Base-by-base conservation (phyloP, 2,797 vertebrate species). In the Menidia menidia region DNA sequence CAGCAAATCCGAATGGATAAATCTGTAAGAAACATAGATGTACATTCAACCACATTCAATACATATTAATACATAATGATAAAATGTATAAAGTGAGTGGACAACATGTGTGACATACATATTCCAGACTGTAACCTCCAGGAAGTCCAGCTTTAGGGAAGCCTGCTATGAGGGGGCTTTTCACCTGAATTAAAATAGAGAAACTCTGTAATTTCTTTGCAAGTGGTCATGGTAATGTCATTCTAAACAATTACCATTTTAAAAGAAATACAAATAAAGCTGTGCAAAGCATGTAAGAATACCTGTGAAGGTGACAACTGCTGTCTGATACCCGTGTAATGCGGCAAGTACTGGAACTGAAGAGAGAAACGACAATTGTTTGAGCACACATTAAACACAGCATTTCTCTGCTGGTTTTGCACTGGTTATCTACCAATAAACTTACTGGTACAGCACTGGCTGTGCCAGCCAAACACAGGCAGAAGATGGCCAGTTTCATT, bases 381-480 rank as follows among this genome's bases (percentile, higher is more conserved):
- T n/a, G 2, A 47, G 54, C 1, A 44, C 1, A 44, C 9, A 42
- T 10, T 3, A 67, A 45, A 39, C 35, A 6, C 7, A 39, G 10
- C 7, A 39, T 39, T 39, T 39, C 35, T 39, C 10, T 39, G 35
- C 10, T 39, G 35, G 5, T 2, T 39, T 39, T 39, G 35, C 10
- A 39, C 10, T 10, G 25, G 19, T 14, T 55, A 3, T 32, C 6
- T 7, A 1, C 30, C 5, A 73, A 39, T 47, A 2, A 16, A 88
- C 91, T 87, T 77, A 95, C 93, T n/a, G 94, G 93, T 60, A 87
- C 92, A 63, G 93, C 87, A 7, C 88, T 89, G 25, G 87, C 87
- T 15, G 82, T 71, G 66, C 88, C 79, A 25, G 86, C 84, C 84
- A 95, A 81, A 60, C 86, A 92, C 48, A 95, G 78, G 60, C 88